Evolutionary conservation across 2,888 invertebrate species (phyloP), one percentile per base, ranked within the genome.

Genomic region (Perizoma flavofasciatum): DNA sequence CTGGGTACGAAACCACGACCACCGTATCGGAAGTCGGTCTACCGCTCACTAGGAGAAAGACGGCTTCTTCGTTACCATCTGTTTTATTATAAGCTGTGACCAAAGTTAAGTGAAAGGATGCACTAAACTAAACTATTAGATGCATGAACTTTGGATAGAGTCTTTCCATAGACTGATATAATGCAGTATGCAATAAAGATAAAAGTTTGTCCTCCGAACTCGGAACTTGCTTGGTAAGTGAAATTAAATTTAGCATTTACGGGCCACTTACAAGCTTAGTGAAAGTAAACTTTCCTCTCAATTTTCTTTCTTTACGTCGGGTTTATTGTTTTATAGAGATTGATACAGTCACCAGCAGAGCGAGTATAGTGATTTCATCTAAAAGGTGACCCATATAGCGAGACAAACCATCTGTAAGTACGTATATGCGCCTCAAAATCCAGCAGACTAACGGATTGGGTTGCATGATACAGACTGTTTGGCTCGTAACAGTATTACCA

Each of bases 151-250:
- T 61, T 35, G 33, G 46, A 37, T 45, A 55, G 43, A 40, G 35
- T 49, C 35, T 52, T 32, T 22, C 40, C n/a, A n/a, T 49, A 40
- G 35, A 52, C 11, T 43, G 10, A 49, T 44, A 50, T 44, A 56
- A 35, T 35, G n/a, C n/a, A 22, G 37, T 37, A 60, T 63, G 60
- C 55, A 53, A 65, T 55, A 62, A 69, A 77, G 77, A 71, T 59
- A 55, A 69, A 75, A 77, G 76, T 79, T 78, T 58, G 46, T 55
- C 68, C 63, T 52, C 43, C 50, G 32, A 65, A 63, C 52, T 62
- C 45, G 49, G 22, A 65, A 63, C 57, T 65, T 57, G 58, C 62
- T 61, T 63, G 61, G 59, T 60, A 67, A 63, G 63, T 48, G 41
- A 65, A 67, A 67, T 64, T 64, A 49, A 66, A 69, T 63, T 69